These are phyloP conservation scores for Stenotaenia linearis DNA, from an alignment of 2,888 invertebrate species.

Conservation along the genomic window DNA sequence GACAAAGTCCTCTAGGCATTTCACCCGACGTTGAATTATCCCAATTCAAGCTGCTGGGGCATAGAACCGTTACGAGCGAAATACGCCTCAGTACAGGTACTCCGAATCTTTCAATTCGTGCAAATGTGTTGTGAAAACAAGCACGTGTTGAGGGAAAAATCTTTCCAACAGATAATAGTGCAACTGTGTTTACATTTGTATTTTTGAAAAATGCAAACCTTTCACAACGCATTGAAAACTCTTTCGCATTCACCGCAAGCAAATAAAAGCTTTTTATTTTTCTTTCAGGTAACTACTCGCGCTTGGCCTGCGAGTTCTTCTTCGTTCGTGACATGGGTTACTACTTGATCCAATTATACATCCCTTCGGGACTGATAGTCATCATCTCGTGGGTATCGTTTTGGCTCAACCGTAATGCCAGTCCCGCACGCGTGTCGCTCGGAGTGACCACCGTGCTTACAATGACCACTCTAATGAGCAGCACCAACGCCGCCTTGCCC, in stretches of 20 bases:
- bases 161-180: neutral
- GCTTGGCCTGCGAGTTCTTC: constrained; percentile 91
- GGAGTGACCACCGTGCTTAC: constrained; percentile 94
- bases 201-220: neutral
- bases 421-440: constrained; percentile 85
- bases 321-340: constrained; percentile 97
- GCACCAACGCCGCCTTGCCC: constrained; percentile 91
- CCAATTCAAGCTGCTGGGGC: constrained; percentile 30
- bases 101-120: neutral
- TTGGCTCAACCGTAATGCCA: constrained; percentile 92
- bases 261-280: neutral
- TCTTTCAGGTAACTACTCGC: constrained; percentile 78
- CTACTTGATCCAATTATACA: constrained; percentile 97
- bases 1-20: constrained; percentile 17
- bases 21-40: constrained; percentile 30
- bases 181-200: neutral
- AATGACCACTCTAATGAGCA: constrained; percentile 96
- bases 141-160: neutral
- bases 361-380: constrained; percentile 93
- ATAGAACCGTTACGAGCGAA: neutral
- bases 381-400: constrained; percentile 96
- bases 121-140: neutral
- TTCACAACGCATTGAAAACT: neutral
- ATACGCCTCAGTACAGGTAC: constrained; percentile 29
- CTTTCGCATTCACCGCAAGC: neutral